Percentiles rank a stretch among this genome's conserved stretches.
Conservation (phyloP, 1,140 invertebrate genomes). For the Ruditapes philippinarum region DNA sequence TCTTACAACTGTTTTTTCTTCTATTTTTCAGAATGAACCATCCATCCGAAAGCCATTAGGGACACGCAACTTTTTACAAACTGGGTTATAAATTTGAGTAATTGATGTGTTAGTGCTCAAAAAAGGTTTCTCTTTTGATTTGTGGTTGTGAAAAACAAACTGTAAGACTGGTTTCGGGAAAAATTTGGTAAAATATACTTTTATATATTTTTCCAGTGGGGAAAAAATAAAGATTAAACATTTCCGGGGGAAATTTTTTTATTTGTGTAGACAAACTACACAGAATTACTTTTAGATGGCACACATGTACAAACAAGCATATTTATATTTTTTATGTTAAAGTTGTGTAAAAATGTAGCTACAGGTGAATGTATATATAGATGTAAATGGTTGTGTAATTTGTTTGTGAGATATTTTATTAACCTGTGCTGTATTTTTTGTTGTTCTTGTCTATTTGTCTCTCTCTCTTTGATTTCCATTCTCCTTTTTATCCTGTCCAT, state of each 20-base stretch:
- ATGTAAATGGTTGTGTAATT: background rate
- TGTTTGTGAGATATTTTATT: background rate
- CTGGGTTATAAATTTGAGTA: conserved; percentile 24
- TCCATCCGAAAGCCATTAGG: conserved; percentile 35
- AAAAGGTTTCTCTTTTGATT: no score
- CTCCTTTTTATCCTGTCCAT: background rate
- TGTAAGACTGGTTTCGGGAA: no score
- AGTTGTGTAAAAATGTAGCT: background rate
- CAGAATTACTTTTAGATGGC: no score
- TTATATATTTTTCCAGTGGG: no score
- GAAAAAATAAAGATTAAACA: no score
- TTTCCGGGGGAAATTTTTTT: no score
- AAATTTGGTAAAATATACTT: no score
- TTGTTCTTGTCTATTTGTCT: background rate
- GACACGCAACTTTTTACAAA: conserved; percentile 51
- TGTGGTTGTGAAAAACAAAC: no score
- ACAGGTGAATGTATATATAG: background rate
- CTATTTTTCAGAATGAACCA: background rate
- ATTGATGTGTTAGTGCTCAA: no score
- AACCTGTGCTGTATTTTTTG: background rate
- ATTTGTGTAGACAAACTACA: no score
- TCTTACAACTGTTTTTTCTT: background rate
- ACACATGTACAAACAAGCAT: no score
- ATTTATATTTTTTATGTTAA: background rate
- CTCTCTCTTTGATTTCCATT: background rate